Percentiles rank a stretch among this genome's conserved stretches.
These are phyloP conservation scores for Drosophila varians DNA, from an alignment of 1,140 invertebrate genomes.

Conservation along the genomic window DNA sequence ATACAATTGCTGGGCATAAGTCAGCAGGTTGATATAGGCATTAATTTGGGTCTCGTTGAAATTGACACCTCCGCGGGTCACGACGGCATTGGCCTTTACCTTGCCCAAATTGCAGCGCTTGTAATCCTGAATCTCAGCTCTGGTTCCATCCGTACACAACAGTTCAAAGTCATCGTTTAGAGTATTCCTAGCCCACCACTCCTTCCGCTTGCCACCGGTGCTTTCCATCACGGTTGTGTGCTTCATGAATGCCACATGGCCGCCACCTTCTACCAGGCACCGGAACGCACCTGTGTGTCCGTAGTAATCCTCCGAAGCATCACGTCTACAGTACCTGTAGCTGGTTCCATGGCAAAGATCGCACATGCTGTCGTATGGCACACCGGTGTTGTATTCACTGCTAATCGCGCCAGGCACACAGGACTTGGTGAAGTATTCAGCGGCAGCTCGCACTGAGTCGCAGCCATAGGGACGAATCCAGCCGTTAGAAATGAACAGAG, in stretches of 20 bases:
- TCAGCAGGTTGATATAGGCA: constrained; percentile 93
- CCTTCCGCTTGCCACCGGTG: constrained; percentile 93
- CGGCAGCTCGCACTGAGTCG: constrained; percentile 93
- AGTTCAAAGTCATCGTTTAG: constrained; percentile 96
- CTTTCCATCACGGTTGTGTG: constrained; percentile 96
- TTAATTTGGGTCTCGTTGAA: constrained; percentile 92
- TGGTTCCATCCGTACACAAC: constrained; percentile 95
- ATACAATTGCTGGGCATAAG: constrained; percentile 96
- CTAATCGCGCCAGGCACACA: constrained; percentile 96
- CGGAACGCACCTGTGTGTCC: constrained; percentile 95
- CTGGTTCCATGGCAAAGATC: constrained; percentile 96
- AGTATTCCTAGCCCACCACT: constrained; percentile 97
- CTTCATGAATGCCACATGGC: constrained; percentile 97
- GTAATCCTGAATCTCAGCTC: constrained; percentile 91
- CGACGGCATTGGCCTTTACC: constrained; percentile 95
- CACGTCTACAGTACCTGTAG: constrained; percentile 91
- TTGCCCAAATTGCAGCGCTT: constrained; percentile 94
- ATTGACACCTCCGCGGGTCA: constrained; percentile 90
- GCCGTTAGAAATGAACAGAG: constrained; percentile 95
- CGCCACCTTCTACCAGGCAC: constrained; percentile 97
- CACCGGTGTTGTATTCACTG: constrained; percentile 91
- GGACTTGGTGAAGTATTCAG: constrained; percentile 96
- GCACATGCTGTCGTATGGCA: constrained; percentile 95
- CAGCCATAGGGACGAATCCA: constrained; percentile 97
- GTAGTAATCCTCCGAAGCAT: constrained; percentile 94